phyloP scores from a whole-genome alignment of 2,113 vertebrate species.

The crab-eating macaque (Macaca fascicularis) region T2T-MFA8v1.1 NC_088395.1:103544001-103544500 shows the following conservation, averaged over 20 bases:
- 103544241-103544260: not conserved
- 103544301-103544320: conserved; percentile 10
- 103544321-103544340: not conserved
- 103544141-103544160: conserved; percentile 12
- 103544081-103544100: not conserved
- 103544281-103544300: not conserved
- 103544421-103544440: conserved; percentile 4
- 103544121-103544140: not conserved
- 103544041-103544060: not conserved
- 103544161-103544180: not conserved
- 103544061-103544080: not conserved
- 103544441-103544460: not conserved
- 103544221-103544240: not conserved
- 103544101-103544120: not conserved
- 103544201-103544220: not conserved
- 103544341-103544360: not conserved
- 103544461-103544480: not conserved
- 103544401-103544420: not conserved
- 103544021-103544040: not conserved
- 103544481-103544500: not conserved
- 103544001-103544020: not conserved
- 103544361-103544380: not conserved
- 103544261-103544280: not conserved
- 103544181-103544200: not conserved
- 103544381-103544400: not conserved